phyloP scores from a whole-genome alignment of 2,888 invertebrate species.

The Chaitophorus viminalis region DNA sequence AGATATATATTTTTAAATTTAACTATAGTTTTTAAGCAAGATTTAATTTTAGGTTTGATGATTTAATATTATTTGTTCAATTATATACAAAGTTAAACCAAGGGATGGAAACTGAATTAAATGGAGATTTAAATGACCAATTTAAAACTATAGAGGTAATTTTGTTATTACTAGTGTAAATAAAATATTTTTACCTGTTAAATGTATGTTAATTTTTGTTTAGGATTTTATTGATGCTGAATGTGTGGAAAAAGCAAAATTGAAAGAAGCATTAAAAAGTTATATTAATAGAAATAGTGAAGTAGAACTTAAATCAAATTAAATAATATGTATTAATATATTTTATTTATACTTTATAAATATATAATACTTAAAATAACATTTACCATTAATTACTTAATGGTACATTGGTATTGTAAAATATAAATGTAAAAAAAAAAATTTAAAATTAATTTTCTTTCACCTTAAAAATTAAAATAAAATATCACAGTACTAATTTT shows the following conservation, averaged over 20 bases:
- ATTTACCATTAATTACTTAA: not conserved
- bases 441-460: conserved; percentile 1
- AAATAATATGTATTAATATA: not conserved
- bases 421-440: conserved; percentile 23
- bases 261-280: conserved; percentile 42
- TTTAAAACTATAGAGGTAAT: conserved; percentile 44
- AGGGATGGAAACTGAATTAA: conserved; percentile 16
- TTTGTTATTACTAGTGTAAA: not conserved
- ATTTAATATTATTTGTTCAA: conserved; percentile 34
- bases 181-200: not conserved
- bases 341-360: not conserved
- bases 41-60: conserved; percentile 45
- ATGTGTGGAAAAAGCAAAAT: conserved; percentile 37
- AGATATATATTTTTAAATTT: conserved; percentile 7
- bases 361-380: conserved; percentile 2
- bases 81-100: conserved; percentile 49
- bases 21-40: not conserved
- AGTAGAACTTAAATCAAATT: not conserved
- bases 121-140: conserved; percentile 17
- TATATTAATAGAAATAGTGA: conserved; percentile 46
- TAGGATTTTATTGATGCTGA: conserved; percentile 51
- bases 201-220: not conserved
- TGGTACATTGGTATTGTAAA: not conserved
- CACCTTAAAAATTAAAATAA: not conserved
- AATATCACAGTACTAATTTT: not conserved